phyloP scores from a whole-genome alignment of 1,140 invertebrate genomes.

The Diachasmimorpha longicaudata region DNA sequence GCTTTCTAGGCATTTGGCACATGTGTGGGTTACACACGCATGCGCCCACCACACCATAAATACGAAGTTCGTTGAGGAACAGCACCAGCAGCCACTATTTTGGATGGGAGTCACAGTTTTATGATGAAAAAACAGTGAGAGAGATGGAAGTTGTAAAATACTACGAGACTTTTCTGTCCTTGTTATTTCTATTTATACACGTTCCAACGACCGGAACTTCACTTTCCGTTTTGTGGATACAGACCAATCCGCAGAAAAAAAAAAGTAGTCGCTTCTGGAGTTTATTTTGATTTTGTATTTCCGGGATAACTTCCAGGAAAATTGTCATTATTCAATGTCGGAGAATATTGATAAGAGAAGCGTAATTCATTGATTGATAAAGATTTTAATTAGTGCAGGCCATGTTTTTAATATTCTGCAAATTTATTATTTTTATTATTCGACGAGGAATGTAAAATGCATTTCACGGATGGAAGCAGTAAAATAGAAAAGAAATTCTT shows the following conservation, averaged over 20 bases:
- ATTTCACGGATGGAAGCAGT: too few species aligned
- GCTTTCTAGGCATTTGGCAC: not conserved
- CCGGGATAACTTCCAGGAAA: too few species aligned
- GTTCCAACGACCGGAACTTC: slow-evolving; percentile 38
- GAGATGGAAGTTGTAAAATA: not conserved
- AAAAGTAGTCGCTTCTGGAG: not conserved
- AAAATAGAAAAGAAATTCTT: not conserved
- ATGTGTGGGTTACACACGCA: not conserved
- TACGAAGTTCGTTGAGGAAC: not conserved
- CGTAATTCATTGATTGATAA: too few species aligned
- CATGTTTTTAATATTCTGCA: too few species aligned
- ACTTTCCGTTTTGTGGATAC: slow-evolving; percentile 37
- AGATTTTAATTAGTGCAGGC: too few species aligned
- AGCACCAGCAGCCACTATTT: not conserved
- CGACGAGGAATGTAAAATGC: too few species aligned
- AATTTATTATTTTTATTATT: too few species aligned
- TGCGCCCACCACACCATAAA: not conserved
- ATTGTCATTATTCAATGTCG: too few species aligned
- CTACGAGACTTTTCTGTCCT: not conserved
- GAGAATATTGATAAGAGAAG: too few species aligned
- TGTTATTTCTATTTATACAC: slow-evolving; percentile 33
- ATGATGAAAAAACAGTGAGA: not conserved
- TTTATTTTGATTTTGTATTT: too few species aligned
- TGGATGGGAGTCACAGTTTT: not conserved
- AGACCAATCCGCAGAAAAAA: not conserved